A percentile compares a stretch with the other conserved stretches of the same genome.
Conservation (phyloP, 2,113 vertebrate genomes). For the Mohoua ochrocephala region DNA sequence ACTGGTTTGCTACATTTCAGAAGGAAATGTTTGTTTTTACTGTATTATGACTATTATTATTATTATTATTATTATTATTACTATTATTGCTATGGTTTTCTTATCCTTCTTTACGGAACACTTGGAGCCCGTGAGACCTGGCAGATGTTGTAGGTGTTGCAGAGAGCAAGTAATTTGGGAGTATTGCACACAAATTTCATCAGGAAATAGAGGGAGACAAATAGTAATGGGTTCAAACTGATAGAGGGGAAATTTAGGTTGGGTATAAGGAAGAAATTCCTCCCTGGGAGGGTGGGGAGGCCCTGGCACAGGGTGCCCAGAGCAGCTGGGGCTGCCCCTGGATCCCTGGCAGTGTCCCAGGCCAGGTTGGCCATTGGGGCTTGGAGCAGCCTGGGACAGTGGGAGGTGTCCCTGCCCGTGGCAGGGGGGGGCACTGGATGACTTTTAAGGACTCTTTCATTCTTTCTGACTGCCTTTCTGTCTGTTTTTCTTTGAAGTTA, state of each 20-base stretch:
- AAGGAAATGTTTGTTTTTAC: background rate
- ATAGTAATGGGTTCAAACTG: background rate
- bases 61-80: background rate
- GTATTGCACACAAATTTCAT: background rate
- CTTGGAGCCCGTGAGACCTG: background rate
- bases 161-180: background rate
- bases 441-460: background rate
- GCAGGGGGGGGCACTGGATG: background rate
- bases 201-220: background rate
- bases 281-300: accelerated
- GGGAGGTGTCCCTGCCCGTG: background rate
- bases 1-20: background rate
- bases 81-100: background rate
- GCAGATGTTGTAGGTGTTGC: background rate
- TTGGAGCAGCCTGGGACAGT: background rate
- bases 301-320: background rate
- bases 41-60: background rate
- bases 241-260: background rate
- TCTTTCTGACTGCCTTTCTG: background rate
- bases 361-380: background rate
- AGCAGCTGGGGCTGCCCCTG: background rate
- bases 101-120: background rate
- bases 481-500: background rate
- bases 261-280: accelerated
- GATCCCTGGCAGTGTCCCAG: background rate